These are phyloP conservation scores for Littorina saxatilis DNA, from an alignment of 1,140 invertebrate species.

Conservation along the genomic window DNA sequence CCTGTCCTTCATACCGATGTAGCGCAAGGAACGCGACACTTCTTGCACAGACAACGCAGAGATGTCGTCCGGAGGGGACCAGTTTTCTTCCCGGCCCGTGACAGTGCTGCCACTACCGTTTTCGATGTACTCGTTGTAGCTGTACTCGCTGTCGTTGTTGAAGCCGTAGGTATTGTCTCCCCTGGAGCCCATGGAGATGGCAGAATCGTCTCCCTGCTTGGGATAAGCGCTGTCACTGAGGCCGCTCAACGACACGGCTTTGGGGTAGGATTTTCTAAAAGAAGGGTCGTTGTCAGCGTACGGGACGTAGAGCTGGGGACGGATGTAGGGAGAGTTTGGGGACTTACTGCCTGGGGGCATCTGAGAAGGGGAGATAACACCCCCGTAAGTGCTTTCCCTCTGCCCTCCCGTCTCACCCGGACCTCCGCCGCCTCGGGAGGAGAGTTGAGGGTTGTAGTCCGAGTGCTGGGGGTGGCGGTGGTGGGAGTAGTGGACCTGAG, in stretches of 20 bases:
- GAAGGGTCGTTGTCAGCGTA: conserved; percentile 63
- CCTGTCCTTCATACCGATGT: conserved; percentile 72
- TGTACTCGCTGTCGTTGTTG: conserved; percentile 69
- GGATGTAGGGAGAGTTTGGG: not conserved
- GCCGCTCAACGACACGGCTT: conserved; percentile 53
- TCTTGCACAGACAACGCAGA: conserved; percentile 63
- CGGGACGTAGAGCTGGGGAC: not conserved
- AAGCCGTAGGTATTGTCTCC: conserved; percentile 59
- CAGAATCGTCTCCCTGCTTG: conserved; percentile 67
- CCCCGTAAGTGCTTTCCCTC: conserved; percentile 8
- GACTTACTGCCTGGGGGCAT: not conserved
- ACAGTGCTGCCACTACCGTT: conserved; percentile 1
- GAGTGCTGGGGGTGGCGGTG: not conserved
- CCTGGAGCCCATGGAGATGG: conserved; percentile 65
- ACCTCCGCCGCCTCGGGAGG: not conserved
- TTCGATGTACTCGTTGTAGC: conserved; percentile 47
- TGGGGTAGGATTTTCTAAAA: conserved; percentile 48
- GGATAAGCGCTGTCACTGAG: conserved; percentile 50
- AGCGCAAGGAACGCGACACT: conserved; percentile 67
- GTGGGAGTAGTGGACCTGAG: not conserved
- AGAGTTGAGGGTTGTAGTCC: not conserved
- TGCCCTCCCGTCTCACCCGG: not conserved
- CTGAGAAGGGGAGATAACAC: not conserved
- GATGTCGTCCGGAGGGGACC: conserved; percentile 65
- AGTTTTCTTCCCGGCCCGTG: conserved; percentile 61